These are phyloP conservation scores for Hippotragus niger DNA, from an alignment of 2,113 vertebrate species.

Conservation along the genomic window DNA sequence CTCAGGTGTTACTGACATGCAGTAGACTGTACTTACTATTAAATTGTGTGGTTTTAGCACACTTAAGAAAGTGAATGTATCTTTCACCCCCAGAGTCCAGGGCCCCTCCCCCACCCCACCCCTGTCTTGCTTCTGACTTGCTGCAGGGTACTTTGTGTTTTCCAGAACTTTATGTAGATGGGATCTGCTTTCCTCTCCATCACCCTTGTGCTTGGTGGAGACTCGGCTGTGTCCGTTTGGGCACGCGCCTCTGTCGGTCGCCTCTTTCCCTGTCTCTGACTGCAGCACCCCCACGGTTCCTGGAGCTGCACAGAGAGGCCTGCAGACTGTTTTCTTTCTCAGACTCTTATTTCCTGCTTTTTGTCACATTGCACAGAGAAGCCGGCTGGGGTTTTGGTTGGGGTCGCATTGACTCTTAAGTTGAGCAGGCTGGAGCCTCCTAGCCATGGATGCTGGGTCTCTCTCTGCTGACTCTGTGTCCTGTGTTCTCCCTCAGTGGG, in stretches of 20 bases:
- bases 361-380: neutral
- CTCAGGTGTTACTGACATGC: neutral
- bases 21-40: neutral
- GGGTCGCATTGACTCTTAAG: neutral
- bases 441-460: rapidly evolving
- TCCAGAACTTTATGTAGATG: neutral
- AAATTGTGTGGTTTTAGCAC: neutral
- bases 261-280: neutral
- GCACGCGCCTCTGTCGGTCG: neutral
- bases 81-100: neutral
- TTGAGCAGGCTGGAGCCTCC: neutral
- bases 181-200: neutral
- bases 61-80: neutral
- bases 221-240: neutral
- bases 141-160: neutral
- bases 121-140: neutral
- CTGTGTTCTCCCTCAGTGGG: neutral
- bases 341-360: neutral
- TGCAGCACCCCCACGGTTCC: neutral
- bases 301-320: neutral
- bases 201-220: neutral
- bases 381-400: neutral
- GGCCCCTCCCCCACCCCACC: neutral
- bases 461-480: neutral
- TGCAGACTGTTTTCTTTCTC: neutral